Percentiles rank a stretch among this genome's conserved stretches.
Conservation (phyloP, 2,888 invertebrate species). For the Blera fallax region DNA sequence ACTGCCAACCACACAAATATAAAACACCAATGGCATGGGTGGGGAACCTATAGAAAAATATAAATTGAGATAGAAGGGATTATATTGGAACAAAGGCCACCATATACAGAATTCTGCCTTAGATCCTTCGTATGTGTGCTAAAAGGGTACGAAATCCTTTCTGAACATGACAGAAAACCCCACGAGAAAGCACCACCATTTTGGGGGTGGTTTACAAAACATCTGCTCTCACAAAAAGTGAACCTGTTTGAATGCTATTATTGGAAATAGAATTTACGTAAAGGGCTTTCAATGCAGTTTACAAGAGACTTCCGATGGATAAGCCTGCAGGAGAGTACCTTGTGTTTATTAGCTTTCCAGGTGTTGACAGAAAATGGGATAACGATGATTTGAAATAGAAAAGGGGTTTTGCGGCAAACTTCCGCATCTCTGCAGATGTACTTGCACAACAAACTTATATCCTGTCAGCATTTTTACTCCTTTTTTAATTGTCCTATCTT, state of each 20-base stretch:
- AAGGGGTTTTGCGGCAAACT: neutral
- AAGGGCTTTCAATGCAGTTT: slow-evolving; percentile 52
- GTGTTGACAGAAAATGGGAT: slow-evolving; percentile 29
- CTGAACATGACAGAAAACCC: slow-evolving; percentile 7
- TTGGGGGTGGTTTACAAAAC: slow-evolving; percentile 10
- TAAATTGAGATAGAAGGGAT: slow-evolving; percentile 20
- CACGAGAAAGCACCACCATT: neutral
- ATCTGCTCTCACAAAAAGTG: neutral
- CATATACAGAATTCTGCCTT: slow-evolving; percentile 17
- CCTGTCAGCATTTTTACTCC: neutral
- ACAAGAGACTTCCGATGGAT: slow-evolving; percentile 29
- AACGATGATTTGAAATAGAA: neutral
- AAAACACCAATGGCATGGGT: neutral
- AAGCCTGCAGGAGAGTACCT: neutral
- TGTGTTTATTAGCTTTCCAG: slow-evolving; percentile 32
- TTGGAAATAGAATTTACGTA: slow-evolving; percentile 41
- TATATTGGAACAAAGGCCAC: slow-evolving; percentile 58
- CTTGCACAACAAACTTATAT: neutral
- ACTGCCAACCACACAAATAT: slow-evolving; percentile 50
- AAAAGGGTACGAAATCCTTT: neutral
- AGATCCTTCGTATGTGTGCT: neutral
- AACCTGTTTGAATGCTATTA: slow-evolving; percentile 53
- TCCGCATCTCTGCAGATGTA: neutral
- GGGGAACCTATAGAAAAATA: slow-evolving; percentile 27
- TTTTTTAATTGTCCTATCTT: too few species aligned